A percentile compares a stretch with the other conserved stretches of the same genome.
Evolutionary conservation across 2,797 vertebrate genomes (phyloP).

Genomic region (Emydoidea blandingii): DNA sequence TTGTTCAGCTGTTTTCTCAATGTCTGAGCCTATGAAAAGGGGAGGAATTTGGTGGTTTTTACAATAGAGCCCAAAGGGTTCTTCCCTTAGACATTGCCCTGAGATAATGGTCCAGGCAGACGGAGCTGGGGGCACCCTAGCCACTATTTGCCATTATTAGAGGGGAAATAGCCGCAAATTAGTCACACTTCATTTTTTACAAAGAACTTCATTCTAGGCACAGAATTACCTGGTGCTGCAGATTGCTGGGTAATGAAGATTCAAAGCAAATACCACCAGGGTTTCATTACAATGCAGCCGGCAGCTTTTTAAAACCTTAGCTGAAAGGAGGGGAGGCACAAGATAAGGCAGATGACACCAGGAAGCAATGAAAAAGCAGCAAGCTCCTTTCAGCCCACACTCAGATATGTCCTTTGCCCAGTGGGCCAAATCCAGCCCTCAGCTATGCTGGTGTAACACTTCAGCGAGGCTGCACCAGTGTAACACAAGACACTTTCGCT

Average conservation of each 20-base stretch:
- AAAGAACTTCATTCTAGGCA: not conserved
- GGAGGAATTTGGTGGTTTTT: not conserved
- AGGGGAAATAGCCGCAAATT: not conserved
- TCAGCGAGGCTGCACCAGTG: not conserved
- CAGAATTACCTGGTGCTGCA: not conserved
- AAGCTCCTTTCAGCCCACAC: not conserved
- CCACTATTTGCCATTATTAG: not conserved
- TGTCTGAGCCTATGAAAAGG: fast-evolving
- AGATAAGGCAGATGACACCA: not conserved
- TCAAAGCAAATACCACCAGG: not conserved
- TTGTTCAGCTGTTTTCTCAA: not conserved
- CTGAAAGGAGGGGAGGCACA: not conserved
- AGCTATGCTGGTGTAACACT: not conserved
- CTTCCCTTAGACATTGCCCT: not conserved
- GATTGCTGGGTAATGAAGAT: not conserved
- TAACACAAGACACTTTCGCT: not conserved
- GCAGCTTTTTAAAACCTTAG: not conserved
- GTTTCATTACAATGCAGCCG: not conserved
- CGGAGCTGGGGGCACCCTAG: slow-evolving; percentile 52
- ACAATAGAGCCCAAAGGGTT: fast-evolving
- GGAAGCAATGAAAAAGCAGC: not conserved
- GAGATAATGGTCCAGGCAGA: slow-evolving; percentile 62
- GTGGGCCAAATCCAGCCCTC: not conserved
- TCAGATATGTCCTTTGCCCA: not conserved
- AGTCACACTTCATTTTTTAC: not conserved